These are phyloP conservation scores for Sebastes fasciatus DNA, from an alignment of 2,113 vertebrate species.

Conservation along the genomic window DNA sequence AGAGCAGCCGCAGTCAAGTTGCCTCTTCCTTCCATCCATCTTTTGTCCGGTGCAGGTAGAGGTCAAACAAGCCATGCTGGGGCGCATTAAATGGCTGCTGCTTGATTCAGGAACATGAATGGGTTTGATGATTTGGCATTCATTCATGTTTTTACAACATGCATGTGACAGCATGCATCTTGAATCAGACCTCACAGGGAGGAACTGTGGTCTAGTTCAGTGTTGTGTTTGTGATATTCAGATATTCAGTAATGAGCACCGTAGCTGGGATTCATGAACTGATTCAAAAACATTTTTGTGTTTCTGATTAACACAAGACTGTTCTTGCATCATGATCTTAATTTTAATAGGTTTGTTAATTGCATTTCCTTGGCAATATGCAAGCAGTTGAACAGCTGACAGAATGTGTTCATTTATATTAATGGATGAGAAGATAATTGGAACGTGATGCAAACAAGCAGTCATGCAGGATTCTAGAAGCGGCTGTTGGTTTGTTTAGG, in stretches of 20 bases:
- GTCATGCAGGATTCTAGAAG: not conserved
- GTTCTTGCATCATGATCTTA: too few relatives aligned
- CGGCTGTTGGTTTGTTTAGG: too few relatives aligned
- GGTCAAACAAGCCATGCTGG: slow-evolving; percentile 28
- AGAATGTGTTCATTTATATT: too few relatives aligned
- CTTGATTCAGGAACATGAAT: slow-evolving; percentile 21
- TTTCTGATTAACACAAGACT: too few relatives aligned
- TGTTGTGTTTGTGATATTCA: too few relatives aligned
- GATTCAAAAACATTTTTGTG: not conserved
- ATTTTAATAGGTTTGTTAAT: not conserved
- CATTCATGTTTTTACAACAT: slow-evolving; percentile 33
- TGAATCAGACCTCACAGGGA: too few relatives aligned
- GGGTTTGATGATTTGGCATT: slow-evolving; percentile 19
- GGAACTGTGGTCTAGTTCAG: too few relatives aligned
- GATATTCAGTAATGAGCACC: not conserved
- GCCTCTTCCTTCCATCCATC: slow-evolving; percentile 15
- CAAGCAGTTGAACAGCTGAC: not conserved
- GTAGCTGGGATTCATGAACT: not conserved
- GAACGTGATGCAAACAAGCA: not conserved
- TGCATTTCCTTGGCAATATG: not conserved
- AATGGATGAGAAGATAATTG: not conserved
- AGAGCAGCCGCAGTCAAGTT: not conserved
- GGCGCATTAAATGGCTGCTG: slow-evolving; percentile 6
- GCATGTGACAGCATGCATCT: too few relatives aligned
- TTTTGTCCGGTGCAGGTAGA: slow-evolving; percentile 34